Conservation (phyloP, 2,797 vertebrate genomes). For the Clangula hyemalis region DNA sequence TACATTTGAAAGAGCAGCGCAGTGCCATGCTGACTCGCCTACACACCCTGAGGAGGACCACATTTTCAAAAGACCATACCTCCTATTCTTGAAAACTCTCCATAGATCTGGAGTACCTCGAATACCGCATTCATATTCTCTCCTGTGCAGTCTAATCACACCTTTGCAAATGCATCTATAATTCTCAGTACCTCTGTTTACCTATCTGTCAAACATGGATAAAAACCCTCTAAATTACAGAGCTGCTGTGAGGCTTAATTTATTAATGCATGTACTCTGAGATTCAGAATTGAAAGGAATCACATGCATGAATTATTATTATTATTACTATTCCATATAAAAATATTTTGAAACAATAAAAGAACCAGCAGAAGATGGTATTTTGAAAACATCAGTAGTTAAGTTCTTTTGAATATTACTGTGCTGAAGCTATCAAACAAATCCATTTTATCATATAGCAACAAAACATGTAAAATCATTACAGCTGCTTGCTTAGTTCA, state of each 20-base stretch:
- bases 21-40: neutral
- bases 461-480: neutral
- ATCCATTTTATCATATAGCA: neutral
- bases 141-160: neutral
- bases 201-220: neutral
- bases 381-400: conserved; percentile 27
- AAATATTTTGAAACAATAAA: conserved; percentile 46
- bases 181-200: conserved; percentile 23
- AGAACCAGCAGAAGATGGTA: neutral
- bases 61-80: neutral
- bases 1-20: neutral
- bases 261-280: conserved; percentile 17
- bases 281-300: conserved; percentile 38
- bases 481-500: neutral
- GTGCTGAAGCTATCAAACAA: conserved; percentile 5
- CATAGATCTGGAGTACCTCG: neutral
- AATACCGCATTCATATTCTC: neutral
- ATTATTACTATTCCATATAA: conserved; percentile 2
- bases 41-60: neutral
- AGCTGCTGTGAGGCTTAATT: conserved; percentile 14
- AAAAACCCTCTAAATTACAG: conserved; percentile 49
- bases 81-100: conserved; percentile 5
- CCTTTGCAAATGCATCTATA: conserved; percentile 11
- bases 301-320: conserved; percentile 9
- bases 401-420: neutral